A percentile compares a stretch with the other conserved stretches of the same genome.
Conservation (phyloP, 2,888 invertebrate species). For the Agrotis clavis region DNA sequence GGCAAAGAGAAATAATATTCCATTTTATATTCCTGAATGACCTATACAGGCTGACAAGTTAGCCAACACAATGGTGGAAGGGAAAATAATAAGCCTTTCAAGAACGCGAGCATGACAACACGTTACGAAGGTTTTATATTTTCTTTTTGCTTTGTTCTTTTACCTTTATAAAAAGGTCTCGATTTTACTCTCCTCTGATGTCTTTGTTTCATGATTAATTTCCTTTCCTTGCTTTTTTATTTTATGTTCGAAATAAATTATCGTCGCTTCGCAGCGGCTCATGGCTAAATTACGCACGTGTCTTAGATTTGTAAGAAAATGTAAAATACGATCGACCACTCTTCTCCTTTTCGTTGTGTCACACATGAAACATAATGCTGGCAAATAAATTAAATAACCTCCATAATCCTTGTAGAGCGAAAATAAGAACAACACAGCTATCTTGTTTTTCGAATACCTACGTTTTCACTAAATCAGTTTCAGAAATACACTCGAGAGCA, state of each 20-base stretch:
- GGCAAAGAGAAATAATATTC: conserved; percentile 32
- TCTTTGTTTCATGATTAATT: conserved; percentile 4
- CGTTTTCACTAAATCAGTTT: neutral
- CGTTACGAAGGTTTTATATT: neutral
- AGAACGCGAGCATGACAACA: conserved; percentile 15
- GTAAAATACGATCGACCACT: neutral
- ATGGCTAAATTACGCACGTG: neutral
- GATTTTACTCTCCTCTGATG: neutral
- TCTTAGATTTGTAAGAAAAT: neutral
- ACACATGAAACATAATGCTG: neutral
- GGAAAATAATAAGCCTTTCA: conserved; percentile 29
- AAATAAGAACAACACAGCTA: neutral
- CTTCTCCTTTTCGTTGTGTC: too few relatives aligned
- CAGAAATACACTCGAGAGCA: too few relatives aligned
- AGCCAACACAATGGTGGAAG: conserved; percentile 1
- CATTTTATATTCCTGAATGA: conserved; percentile 27
- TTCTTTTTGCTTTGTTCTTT: conserved; percentile 20
- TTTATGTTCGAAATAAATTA: neutral
- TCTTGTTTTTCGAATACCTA: neutral
- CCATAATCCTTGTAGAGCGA: neutral
- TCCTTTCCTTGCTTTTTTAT: neutral
- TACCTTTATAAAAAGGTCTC: conserved; percentile 12
- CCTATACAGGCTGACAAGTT: conserved; percentile 11
- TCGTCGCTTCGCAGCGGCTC: neutral
- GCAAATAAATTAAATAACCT: neutral